Conservation (phyloP, 1,140 invertebrate species). For the Tachypleus tridentatus region DNA sequence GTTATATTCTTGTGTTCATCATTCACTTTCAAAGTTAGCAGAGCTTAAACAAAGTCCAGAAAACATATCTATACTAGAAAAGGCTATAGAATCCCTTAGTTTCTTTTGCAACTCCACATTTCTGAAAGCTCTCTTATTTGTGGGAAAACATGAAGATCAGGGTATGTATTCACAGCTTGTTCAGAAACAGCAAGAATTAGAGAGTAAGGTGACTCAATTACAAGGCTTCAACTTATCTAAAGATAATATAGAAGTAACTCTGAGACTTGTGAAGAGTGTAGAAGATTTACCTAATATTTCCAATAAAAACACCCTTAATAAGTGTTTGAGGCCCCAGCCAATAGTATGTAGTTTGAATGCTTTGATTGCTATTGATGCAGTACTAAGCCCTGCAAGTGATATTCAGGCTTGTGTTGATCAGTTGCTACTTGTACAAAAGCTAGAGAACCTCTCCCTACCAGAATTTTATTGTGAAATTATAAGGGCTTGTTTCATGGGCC, state of each 20-base stretch:
- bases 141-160: slow-evolving; percentile 35
- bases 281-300: slow-evolving; percentile 17
- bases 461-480: slow-evolving; percentile 76
- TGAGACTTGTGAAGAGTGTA: slow-evolving; percentile 18
- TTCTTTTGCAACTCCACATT: slow-evolving; percentile 32
- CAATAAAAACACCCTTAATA: slow-evolving; percentile 5
- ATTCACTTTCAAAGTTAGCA: slow-evolving; percentile 29
- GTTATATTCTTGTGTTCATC: slow-evolving; percentile 30
- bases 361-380: slow-evolving; percentile 35
- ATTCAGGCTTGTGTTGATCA: slow-evolving; percentile 64
- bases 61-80: slow-evolving; percentile 32
- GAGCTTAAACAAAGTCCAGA: slow-evolving; percentile 28
- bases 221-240: slow-evolving; percentile 18
- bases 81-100: slow-evolving; percentile 30
- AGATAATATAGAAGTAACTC: slow-evolving; percentile 21
- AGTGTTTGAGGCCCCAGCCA: slow-evolving; percentile 3
- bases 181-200: slow-evolving; percentile 22
- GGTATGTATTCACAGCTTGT: slow-evolving; percentile 27
- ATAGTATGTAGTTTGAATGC: slow-evolving; percentile 16
- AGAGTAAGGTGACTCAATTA: slow-evolving; percentile 17
- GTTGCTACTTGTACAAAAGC: slow-evolving; percentile 62
- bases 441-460: slow-evolving; percentile 33
- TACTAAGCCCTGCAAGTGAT: slow-evolving; percentile 71
- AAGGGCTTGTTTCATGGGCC: slow-evolving; percentile 71
- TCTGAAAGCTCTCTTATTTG: slow-evolving; percentile 34